Base-by-base conservation (phyloP, 2,888 invertebrate genomes). In the Micoletzkya japonica region DNA sequence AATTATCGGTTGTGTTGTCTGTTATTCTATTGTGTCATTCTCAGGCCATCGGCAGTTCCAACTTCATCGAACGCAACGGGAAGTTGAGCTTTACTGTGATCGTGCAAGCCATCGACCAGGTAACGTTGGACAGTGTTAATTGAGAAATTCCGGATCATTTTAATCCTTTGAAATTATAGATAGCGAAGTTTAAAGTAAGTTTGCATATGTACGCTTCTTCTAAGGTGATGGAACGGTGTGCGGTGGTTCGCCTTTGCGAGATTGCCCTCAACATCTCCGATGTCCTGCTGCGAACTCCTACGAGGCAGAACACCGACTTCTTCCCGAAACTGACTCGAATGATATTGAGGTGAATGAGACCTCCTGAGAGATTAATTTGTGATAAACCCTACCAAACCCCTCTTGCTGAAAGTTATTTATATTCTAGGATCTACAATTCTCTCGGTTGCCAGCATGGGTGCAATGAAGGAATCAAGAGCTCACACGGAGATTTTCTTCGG, bases 391-490 rank as follows among this genome's bases (percentile, higher is more conserved):
- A n/a, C n/a, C n/a, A 49, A n/a, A 49, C 14, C 49, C n/a, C n/a
- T 24, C 10, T 10, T 14, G 30, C 10, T 20, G 2, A 67, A 20
- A 57, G n/a, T 28, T 20, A 30, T 2, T 6, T 26, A n/a, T 36
- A 68, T 59, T 50, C 54, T 80, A 93, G 94, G 80, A 90, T 94
- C 6, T 89, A 95, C 69, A 91, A 92, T 73, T 93, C 93, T 81
- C 88, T 98, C 36, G 97, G 97, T 0, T 98, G 98, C 86, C 92
- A 92, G 0, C 93, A 96, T 86, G 95, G 95, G 1, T 98, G 97
- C 86, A 93, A 93, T 61, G 91, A 92, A 63, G 90, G 49, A 88
- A 89, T 80, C 88, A 93, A 66, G 92, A 81, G 93, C 2, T 92
- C 93, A 0, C 93, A 93, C 68, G 94, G 94, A 0, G 94, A 95